These are phyloP conservation scores for Macaria liturata DNA, from an alignment of 2,888 invertebrate species.

Conservation along the genomic window DNA sequence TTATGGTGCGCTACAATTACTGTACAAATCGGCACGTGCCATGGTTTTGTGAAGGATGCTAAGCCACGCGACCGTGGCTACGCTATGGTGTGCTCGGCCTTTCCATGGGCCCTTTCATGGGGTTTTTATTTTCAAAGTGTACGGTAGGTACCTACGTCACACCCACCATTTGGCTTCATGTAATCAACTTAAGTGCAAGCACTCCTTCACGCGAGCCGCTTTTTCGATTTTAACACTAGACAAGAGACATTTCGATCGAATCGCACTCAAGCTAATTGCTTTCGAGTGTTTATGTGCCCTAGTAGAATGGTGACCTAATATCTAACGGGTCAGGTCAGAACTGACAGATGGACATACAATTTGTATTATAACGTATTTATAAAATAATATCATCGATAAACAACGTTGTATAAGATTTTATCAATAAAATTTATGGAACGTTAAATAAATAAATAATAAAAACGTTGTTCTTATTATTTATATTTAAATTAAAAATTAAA, in stretches of 20 bases:
- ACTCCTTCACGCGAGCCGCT: slow-evolving; percentile 56
- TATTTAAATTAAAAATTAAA: too few relatives aligned
- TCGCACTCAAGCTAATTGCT: slow-evolving; percentile 49
- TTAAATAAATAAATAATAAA: too few relatives aligned
- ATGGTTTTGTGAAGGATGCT: slow-evolving; percentile 53
- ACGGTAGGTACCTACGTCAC: slow-evolving; percentile 28
- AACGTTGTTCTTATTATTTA: too few relatives aligned
- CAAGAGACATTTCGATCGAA: slow-evolving; percentile 56
- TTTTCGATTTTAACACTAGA: slow-evolving; percentile 72
- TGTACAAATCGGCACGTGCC: slow-evolving; percentile 54
- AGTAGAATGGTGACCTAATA: slow-evolving; percentile 53
- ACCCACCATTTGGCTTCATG: slow-evolving; percentile 61
- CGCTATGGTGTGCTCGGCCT: slow-evolving; percentile 46
- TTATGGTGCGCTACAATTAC: slow-evolving; percentile 62
- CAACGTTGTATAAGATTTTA: too few relatives aligned
- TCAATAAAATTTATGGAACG: too few relatives aligned
- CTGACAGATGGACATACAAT: too few relatives aligned
- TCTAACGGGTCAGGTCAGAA: too few relatives aligned
- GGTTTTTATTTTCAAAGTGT: background rate
- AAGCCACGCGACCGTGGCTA: slow-evolving; percentile 47
- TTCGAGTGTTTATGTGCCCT: slow-evolving; percentile 33
- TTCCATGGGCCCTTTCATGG: slow-evolving; percentile 8
- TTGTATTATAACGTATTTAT: too few relatives aligned
- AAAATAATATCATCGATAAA: too few relatives aligned
- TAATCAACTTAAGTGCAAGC: slow-evolving; percentile 84